Conservation (phyloP, 2,113 vertebrate species). For the Rhea americana region DNA sequence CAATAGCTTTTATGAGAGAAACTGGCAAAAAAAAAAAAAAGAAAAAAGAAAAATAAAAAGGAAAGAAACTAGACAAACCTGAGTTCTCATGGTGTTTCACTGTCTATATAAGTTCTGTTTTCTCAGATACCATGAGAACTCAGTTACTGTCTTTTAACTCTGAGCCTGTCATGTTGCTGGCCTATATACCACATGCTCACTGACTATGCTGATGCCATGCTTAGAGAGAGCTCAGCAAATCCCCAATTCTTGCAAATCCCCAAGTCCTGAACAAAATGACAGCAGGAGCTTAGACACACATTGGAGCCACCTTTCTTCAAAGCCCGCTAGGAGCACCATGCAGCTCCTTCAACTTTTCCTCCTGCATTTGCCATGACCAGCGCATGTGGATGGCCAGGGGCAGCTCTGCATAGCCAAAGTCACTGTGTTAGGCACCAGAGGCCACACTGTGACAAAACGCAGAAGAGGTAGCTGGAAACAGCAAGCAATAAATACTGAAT, state of each 20-base stretch:
- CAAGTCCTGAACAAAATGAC: neutral
- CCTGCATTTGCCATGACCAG: neutral
- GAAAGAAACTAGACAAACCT: neutral
- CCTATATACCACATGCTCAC: rapidly evolving
- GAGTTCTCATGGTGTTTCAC: too few species aligned
- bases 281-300: neutral
- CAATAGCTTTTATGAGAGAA: neutral
- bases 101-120: neutral
- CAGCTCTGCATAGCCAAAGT: neutral
- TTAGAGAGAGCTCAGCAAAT: neutral
- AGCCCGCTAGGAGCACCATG: neutral
- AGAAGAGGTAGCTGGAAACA: neutral
- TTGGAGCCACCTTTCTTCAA: neutral
- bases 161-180: rapidly evolving
- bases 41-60: neutral
- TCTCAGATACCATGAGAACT: neutral
- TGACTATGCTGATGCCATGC: neutral
- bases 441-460: neutral
- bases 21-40: neutral
- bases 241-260: neutral
- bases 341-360: neutral
- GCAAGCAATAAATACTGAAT: neutral
- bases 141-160: neutral
- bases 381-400: rapidly evolving
- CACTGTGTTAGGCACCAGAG: neutral